Evolutionary conservation across 2,888 invertebrate genomes (phyloP), one percentile per base, ranked within the genome.

Genomic region (Chrysolina americana): DNA sequence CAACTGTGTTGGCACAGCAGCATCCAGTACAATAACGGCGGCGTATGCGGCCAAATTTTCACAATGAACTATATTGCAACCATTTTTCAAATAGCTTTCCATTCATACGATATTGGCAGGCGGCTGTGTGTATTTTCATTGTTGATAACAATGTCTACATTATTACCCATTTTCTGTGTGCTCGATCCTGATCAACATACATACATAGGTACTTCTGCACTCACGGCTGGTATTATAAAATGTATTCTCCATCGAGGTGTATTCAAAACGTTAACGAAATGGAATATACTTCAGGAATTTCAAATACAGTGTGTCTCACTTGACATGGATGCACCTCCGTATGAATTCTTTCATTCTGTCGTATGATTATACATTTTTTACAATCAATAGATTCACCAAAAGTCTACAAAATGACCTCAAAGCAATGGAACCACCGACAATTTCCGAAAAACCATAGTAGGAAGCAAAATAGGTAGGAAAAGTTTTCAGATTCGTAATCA

Each of bases 21-120:
- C 63, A 50, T 48, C 70, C 73, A 70, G 65, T 74, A 74, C 50
- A 66, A 73, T 68, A 73, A 73, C 59, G 59, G 62, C 70, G 70
- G 62, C 70, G 70, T 64, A 70, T 70, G 65, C 66, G 66, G 70
- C 70, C 65, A 62, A 74, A 74, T 74, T 74, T 70, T 59, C 8
- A 17, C 59, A 59, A 59, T 73, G 68, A 70, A 66, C 65, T 70
- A 64, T 70, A 74, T 70, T 70, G 62, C 23, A 62, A 62, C 70
- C 74, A 70, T 74, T 74, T 74, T 74, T 74, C 74, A 73, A 73
- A 73, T 53, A 68, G 59, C 59, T 73, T 68, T 28, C 69, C 68
- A 56, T 73, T 73, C 65, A 69, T 68, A 73, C 47, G 64, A 64
- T 68, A 53, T 64, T 68, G 68, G 36, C 50, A 65, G 56, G 53